Conservation (phyloP, 2,797 vertebrate species). For the Calcarius lapponicus region DNA sequence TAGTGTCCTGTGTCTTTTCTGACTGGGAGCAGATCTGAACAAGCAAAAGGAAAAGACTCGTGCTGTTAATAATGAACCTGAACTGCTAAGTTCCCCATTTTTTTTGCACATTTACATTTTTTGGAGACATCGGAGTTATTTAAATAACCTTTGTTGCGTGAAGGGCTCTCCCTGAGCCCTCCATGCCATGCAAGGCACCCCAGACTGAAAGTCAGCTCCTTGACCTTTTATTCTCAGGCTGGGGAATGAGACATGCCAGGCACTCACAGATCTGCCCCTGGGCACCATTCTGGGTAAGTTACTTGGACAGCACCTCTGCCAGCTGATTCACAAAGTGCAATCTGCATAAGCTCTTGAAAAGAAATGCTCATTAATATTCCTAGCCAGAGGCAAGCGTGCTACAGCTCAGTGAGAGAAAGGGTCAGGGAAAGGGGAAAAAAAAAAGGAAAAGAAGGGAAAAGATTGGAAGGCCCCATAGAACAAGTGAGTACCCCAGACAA, state of each 20-base stretch:
- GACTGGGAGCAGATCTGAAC: neutral
- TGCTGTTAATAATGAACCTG: conserved; percentile 19
- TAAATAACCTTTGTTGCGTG: conserved; percentile 37
- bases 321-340: conserved; percentile 56
- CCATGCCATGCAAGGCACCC: conserved; percentile 12
- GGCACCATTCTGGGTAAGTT: conserved; percentile 44
- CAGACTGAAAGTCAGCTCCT: neutral
- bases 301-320: conserved; percentile 55
- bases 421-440: neutral
- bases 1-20: neutral
- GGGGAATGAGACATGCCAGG: conserved; percentile 26
- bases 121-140: conserved; percentile 23
- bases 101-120: conserved; percentile 1
- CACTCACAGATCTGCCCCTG: conserved; percentile 9
- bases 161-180: conserved; percentile 10
- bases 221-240: conserved; percentile 62
- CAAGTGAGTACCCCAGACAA: conserved; percentile 51
- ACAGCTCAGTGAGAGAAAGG: conserved; percentile 56
- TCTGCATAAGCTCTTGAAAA: conserved; percentile 69
- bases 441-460: neutral
- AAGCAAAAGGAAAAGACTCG: neutral
- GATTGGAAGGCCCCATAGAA: conserved; percentile 50
- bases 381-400: conserved; percentile 59
- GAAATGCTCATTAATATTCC: conserved; percentile 68
- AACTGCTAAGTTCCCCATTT: neutral